A percentile compares a stretch with the other conserved stretches of the same genome.
These are phyloP conservation scores for Notechis scutatus DNA, from an alignment of 2,113 vertebrate genomes.

Conservation along the genomic window DNA sequence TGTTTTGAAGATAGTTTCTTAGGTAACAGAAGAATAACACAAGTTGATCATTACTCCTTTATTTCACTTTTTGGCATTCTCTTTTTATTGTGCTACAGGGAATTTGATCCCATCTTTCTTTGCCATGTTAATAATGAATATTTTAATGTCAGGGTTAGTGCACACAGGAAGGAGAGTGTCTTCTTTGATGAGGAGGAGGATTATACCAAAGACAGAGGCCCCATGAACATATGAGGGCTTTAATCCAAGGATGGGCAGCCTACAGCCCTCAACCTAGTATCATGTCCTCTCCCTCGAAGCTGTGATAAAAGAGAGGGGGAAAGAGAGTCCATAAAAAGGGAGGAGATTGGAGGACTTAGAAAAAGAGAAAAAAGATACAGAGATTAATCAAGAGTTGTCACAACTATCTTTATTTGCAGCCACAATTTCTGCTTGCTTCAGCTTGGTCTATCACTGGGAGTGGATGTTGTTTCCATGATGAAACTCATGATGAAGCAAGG, in stretches of 20 bases:
- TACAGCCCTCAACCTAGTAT: neutral
- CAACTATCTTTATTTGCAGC: neutral
- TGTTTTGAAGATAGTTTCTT: conserved; percentile 89
- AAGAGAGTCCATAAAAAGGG: neutral
- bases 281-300: neutral
- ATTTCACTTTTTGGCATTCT: conserved; percentile 63
- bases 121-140: neutral
- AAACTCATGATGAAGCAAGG: neutral
- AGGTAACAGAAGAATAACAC: conserved; percentile 81
- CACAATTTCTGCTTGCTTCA: neutral
- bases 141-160: neutral
- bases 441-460: neutral
- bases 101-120: conserved; percentile 5
- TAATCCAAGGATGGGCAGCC: neutral
- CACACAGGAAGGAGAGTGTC: conserved; percentile 5
- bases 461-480: neutral
- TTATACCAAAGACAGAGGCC: neutral
- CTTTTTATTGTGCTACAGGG: conserved; percentile 59
- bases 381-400: neutral
- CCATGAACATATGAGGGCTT: neutral
- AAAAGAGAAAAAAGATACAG: neutral
- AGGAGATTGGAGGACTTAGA: neutral
- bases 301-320: neutral
- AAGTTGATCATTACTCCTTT: conserved; percentile 71
- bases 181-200: neutral